Evolutionary conservation across 1,140 invertebrate species (phyloP).

Genomic region (Cyrtorhinus lividipennis): DNA sequence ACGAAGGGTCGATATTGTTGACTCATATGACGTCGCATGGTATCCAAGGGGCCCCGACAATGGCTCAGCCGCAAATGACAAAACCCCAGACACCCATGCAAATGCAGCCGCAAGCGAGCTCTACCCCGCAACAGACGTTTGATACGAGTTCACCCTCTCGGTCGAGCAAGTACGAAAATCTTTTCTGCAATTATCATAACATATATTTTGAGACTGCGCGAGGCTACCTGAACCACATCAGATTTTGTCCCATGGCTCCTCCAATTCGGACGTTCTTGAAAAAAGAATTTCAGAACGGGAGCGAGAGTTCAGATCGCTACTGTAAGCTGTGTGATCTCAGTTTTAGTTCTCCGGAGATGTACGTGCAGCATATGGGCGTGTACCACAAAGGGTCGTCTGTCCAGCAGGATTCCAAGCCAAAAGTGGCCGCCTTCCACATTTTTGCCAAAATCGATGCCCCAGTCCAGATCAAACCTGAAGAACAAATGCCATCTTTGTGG

Average conservation of each 20-base stretch:
- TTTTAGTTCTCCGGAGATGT: not conserved
- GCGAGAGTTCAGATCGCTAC: not conserved
- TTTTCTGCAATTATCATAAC: not conserved
- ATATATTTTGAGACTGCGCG: not conserved
- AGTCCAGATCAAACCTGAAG: not conserved
- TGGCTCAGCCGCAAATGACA: too few species aligned
- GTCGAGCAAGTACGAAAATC: not conserved
- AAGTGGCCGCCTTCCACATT: not conserved
- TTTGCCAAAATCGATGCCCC: not conserved
- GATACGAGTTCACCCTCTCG: too few species aligned
- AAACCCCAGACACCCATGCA: not conserved
- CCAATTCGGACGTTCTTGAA: not conserved
- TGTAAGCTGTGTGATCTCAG: not conserved
- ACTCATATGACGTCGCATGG: slow-evolving; percentile 11
- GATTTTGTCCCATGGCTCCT: not conserved
- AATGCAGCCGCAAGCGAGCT: not conserved
- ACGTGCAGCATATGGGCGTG: not conserved
- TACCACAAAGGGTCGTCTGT: not conserved
- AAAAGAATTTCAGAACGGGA: not conserved
- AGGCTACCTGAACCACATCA: slow-evolving; percentile 3
- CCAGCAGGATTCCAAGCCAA: not conserved
- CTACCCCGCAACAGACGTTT: too few species aligned
- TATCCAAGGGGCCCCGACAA: not conserved
- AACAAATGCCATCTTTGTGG: slow-evolving; percentile 3
- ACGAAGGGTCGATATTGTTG: slow-evolving; percentile 7